Evolutionary conservation across 2,113 vertebrate genomes (phyloP).

Genomic region (Microcebus ravelobensis): DNA sequence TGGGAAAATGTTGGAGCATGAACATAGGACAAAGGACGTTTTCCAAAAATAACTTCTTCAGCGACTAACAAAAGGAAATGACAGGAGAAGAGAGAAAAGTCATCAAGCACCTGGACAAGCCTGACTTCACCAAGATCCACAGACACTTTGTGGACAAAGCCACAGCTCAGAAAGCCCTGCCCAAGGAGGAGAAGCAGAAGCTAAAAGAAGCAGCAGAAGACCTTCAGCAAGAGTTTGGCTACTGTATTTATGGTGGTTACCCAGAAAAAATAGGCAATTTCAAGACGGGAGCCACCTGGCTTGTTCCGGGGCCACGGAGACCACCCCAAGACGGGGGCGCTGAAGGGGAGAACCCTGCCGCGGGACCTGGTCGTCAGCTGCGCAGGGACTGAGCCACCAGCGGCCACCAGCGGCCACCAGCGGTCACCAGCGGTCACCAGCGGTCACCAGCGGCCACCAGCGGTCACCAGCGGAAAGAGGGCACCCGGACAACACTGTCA

Average conservation of each 20-base stretch:
- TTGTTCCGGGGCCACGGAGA: slow-evolving; percentile 88
- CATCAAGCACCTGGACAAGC: slow-evolving; percentile 84
- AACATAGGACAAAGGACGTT: slow-evolving; percentile 84
- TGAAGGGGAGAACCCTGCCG: slow-evolving; percentile 87
- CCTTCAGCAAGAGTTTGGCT: slow-evolving; percentile 86
- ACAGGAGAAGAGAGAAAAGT: slow-evolving; percentile 79
- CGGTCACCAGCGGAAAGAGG: slow-evolving; percentile 88
- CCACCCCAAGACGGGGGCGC: slow-evolving; percentile 90
- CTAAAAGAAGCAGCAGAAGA: slow-evolving; percentile 85
- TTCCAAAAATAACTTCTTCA: slow-evolving; percentile 89
- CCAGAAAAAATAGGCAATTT: slow-evolving; percentile 89
- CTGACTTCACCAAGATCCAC: slow-evolving; percentile 86
- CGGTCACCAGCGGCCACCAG: slow-evolving; percentile 84
- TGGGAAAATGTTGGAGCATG: slow-evolving; percentile 87
- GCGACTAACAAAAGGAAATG: slow-evolving; percentile 89
- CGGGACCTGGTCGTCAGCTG: slow-evolving; percentile 89
- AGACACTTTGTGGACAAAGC: slow-evolving; percentile 84
- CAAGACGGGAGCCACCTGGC: slow-evolving; percentile 86
- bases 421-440: slow-evolving; percentile 75
- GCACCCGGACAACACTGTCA: slow-evolving; percentile 85
- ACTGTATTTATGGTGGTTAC: slow-evolving; percentile 87
- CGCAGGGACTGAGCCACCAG: slow-evolving; percentile 83
- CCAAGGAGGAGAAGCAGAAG: slow-evolving; percentile 88
- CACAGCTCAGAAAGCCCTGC: slow-evolving; percentile 81
- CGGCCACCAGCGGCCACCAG: slow-evolving; percentile 87